Evolutionary conservation across 2,888 invertebrate species (phyloP).

Genomic region (Poecilobothrus nobilitatus): DNA sequence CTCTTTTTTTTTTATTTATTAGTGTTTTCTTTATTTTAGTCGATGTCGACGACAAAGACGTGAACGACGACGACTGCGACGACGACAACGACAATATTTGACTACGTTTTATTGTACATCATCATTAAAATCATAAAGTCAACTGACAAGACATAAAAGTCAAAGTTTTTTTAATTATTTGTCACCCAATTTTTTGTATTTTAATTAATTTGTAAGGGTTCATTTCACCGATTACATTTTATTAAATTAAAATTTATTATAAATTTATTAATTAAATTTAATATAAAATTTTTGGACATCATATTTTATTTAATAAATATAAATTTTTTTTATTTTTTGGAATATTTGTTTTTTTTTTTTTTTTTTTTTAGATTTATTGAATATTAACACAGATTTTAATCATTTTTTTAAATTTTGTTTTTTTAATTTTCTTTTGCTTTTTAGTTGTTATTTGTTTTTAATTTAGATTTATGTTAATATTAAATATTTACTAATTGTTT

Average conservation of each 20-base stretch:
- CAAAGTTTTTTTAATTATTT: background rate
- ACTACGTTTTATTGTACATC: slow-evolving; percentile 1
- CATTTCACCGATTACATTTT: slow-evolving; percentile 33
- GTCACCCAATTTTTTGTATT: slow-evolving; percentile 15
- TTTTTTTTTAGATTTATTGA: background rate
- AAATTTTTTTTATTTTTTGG: too few relatives aligned
- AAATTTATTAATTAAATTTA: slow-evolving; percentile 14
- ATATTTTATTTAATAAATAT: background rate
- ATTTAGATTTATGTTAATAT: background rate
- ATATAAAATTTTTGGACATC: background rate
- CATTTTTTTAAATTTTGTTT: slow-evolving; percentile 15
- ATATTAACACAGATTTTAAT: slow-evolving; percentile 13
- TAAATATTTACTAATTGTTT: too few relatives aligned
- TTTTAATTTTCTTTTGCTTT: background rate
- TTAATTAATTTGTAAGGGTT: slow-evolving; percentile 18
- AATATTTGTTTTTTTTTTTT: too few relatives aligned
- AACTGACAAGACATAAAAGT: too few relatives aligned
- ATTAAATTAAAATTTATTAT: slow-evolving; percentile 23
- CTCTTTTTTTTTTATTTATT: too few relatives aligned
- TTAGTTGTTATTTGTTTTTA: background rate
- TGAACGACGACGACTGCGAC: background rate
- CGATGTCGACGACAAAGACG: slow-evolving; percentile 6
- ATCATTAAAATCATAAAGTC: background rate
- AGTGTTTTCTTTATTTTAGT: background rate
- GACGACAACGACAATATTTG: background rate